phyloP scores from a whole-genome alignment of 2,888 invertebrate species.

The Nemotelus nigrinus region DNA sequence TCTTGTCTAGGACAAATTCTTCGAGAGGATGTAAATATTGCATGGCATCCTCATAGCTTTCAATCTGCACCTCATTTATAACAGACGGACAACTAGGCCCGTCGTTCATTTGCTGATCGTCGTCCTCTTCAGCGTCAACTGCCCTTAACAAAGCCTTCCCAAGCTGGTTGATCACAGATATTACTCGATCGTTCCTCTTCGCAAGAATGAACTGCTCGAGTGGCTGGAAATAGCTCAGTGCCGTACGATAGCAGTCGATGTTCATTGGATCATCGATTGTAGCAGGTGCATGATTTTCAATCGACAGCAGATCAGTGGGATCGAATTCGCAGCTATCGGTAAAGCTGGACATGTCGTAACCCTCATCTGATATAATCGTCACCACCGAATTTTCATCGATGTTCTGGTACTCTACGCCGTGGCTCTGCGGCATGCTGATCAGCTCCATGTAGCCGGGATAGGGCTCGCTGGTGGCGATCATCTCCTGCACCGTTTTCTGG shows the following conservation, averaged over 20 bases:
- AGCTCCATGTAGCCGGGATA: neutral
- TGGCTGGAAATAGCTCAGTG: constrained; percentile 18
- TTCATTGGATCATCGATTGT: constrained; percentile 22
- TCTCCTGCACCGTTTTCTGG: neutral
- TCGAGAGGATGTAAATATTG: constrained; percentile 57
- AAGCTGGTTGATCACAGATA: neutral
- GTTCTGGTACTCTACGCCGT: neutral
- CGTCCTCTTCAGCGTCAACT: neutral
- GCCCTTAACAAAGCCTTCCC: constrained; percentile 9
- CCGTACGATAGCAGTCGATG: constrained; percentile 19
- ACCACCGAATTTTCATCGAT: neutral
- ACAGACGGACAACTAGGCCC: neutral
- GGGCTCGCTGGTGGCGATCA: neutral
- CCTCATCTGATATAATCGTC: constrained; percentile 8
- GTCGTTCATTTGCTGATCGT: neutral
- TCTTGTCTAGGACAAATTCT: constrained; percentile 59
- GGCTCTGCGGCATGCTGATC: neutral
- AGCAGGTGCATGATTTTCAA: neutral
- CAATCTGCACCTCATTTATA: constrained; percentile 30
- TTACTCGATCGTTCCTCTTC: neutral
- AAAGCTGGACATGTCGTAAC: neutral
- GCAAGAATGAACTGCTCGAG: constrained; percentile 19
- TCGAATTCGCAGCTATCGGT: constrained; percentile 6
- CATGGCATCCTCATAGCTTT: constrained; percentile 58
- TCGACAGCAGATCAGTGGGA: constrained; percentile 1